Evolutionary conservation across 2,888 invertebrate species (phyloP).

Genomic region (Apamea crenata): DNA sequence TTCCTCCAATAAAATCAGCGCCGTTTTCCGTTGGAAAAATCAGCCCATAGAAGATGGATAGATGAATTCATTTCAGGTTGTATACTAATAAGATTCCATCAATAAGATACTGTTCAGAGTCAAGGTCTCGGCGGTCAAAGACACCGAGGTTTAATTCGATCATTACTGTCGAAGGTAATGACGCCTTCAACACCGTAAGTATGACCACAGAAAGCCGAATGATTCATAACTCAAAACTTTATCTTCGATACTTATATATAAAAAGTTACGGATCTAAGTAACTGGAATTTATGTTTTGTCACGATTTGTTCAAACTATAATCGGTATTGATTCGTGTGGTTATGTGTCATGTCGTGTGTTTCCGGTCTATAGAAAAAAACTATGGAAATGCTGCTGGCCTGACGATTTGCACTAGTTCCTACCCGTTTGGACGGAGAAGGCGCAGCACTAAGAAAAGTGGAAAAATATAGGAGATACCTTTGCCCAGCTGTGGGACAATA

Average conservation of each 20-base stretch:
- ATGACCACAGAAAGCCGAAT: not conserved
- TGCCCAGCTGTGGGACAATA: no score
- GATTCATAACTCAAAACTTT: slow-evolving; percentile 23
- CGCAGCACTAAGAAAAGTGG: no score
- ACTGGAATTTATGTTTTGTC: slow-evolving; percentile 2
- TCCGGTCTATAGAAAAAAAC: not conserved
- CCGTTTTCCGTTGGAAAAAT: no score
- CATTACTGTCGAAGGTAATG: not conserved
- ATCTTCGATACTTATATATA: slow-evolving; percentile 2
- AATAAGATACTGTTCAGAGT: not conserved
- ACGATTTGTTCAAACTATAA: not conserved
- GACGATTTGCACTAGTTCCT: no score
- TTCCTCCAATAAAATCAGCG: no score
- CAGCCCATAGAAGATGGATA: not conserved
- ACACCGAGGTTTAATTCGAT: not conserved
- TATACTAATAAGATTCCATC: not conserved
- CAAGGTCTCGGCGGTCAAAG: not conserved
- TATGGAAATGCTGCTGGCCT: no score
- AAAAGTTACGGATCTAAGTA: slow-evolving; percentile 26
- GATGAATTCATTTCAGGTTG: not conserved
- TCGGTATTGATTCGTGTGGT: not conserved
- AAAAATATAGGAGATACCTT: no score
- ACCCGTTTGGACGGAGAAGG: no score
- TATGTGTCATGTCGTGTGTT: slow-evolving; percentile 17
- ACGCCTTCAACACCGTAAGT: not conserved